Evolutionary conservation across 2,113 vertebrate species (phyloP).

Genomic region (Pteronura brasiliensis): DNA sequence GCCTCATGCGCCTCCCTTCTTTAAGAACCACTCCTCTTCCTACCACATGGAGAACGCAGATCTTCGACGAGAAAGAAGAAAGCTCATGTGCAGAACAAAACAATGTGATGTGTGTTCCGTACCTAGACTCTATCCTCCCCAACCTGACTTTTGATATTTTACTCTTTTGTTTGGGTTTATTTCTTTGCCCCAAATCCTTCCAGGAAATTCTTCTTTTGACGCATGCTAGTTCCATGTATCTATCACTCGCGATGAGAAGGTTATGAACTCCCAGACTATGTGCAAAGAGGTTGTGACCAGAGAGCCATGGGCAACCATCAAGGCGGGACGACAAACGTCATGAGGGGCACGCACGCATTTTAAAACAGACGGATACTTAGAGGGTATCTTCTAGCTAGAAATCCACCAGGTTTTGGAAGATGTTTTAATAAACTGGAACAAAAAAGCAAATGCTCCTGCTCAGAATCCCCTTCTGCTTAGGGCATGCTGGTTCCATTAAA

Average conservation of each 20-base stretch:
- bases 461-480: background rate
- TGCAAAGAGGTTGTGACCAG: rapidly evolving
- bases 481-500: background rate
- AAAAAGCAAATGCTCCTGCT: background rate
- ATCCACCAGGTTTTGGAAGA: background rate
- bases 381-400: background rate
- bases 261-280: background rate
- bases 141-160: too few relatives aligned
- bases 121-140: background rate
- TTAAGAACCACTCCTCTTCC: background rate
- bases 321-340: rapidly evolving
- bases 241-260: background rate
- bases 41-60: background rate
- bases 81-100: background rate
- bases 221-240: background rate
- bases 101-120: rapidly evolving
- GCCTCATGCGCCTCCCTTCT: too few relatives aligned
- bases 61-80: rapidly evolving
- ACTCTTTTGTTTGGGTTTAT: background rate
- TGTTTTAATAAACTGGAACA: background rate
- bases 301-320: rapidly evolving
- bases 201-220: background rate
- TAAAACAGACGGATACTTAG: background rate
- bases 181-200: background rate
- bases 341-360: rapidly evolving